Conservation (phyloP, 2,113 vertebrate genomes). For the Zosterops borbonicus region DNA sequence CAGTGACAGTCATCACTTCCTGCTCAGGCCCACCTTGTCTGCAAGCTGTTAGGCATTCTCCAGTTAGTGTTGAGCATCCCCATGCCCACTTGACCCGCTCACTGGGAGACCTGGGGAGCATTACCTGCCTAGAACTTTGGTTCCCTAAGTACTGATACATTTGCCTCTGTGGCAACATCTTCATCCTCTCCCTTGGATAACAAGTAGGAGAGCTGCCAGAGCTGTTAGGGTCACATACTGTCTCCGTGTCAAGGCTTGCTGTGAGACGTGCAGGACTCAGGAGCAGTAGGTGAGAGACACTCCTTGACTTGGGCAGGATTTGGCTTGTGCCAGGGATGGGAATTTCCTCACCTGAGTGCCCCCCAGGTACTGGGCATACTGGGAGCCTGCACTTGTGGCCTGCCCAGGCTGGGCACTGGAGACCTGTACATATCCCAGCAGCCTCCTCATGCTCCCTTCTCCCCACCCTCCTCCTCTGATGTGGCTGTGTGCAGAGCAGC, state of each 20-base stretch:
- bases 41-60: not conserved
- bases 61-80: not conserved
- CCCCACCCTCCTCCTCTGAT: not conserved
- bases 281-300: not conserved
- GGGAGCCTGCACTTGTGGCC: not conserved
- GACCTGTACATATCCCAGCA: not conserved
- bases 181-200: rapidly evolving
- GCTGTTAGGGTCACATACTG: not conserved
- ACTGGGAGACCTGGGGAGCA: not conserved
- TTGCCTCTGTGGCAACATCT: not conserved
- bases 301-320: not conserved
- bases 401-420: not conserved
- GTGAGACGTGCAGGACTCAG: not conserved
- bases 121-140: not conserved
- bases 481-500: not conserved
- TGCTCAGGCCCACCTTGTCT: not conserved
- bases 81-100: not conserved
- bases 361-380: not conserved
- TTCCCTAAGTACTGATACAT: not conserved
- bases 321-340: not conserved
- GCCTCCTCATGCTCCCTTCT: not conserved
- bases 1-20: not conserved
- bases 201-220: not conserved
- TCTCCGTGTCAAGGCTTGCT: not conserved
- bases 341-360: not conserved